Evolutionary conservation across 2,113 vertebrate genomes (phyloP), one percentile per base, ranked within the genome.

Genomic region (Tautogolabrus adspersus): DNA sequence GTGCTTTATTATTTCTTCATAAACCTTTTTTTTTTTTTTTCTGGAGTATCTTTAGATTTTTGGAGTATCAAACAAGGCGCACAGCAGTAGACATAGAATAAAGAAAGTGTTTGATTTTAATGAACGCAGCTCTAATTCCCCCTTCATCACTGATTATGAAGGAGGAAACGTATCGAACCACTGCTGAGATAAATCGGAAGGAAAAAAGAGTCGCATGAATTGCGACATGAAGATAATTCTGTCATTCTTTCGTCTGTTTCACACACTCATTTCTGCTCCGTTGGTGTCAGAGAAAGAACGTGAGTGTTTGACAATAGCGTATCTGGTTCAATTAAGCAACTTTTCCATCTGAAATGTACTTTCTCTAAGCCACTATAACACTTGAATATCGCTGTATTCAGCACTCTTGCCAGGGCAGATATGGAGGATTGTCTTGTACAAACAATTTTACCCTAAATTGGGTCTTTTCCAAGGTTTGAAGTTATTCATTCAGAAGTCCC

Each of bases 251-350:
- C 13, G 46, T 63, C 72, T 82, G 70, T 81, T 90, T 90, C 89
- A 88, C 80, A 81, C 80, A 77, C 85, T 83, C 60, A 82, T 83
- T 84, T 89, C 84, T 81, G 61, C 83, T 86, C 73, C 73, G 85
- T 83, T 82, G 76, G 80, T 87, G 90, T 77, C 52, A 60, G 81
- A 87, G 69, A 82, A 74, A 83, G 72, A 82, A 81, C 38, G 69
- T 75, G 68, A 66, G 80, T 76, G 70, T 84, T 87, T 69, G 77
- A 89, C 91, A 90, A 92, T 92, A 56, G 79, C 80, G 77, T 87
- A 90, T 93, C 87, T 88, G 85, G 82, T 89, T 91, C 86, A 91
- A 93, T 93, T 92, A 91, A 69, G 80, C 75, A 89, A 90, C 76
- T 88, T 89, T 90, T 86, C 85, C 82, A 59, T 67, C 77, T 85